A percentile compares a stretch with the other conserved stretches of the same genome.
Evolutionary conservation across 2,113 vertebrate genomes (phyloP).

Genomic region (Shinisaurus crocodilurus): DNA sequence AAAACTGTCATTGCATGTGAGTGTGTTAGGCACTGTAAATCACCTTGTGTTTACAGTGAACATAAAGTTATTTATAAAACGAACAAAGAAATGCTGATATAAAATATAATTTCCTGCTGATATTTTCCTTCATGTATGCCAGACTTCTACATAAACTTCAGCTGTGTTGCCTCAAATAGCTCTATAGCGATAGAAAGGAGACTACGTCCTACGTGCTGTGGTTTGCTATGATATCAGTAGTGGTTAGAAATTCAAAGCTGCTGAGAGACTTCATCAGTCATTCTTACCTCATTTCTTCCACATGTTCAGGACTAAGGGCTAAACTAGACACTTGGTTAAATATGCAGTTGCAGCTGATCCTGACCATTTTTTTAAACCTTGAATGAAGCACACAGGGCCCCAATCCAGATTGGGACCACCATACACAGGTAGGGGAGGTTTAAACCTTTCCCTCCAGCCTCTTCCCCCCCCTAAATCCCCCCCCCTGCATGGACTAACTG

Average conservation of each 20-base stretch:
- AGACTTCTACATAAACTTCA: slow-evolving; percentile 45
- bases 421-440: no score
- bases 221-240: slow-evolving; percentile 62
- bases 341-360: no score
- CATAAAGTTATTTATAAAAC: neutral
- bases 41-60: neutral
- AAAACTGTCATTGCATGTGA: neutral
- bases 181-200: slow-evolving; percentile 45
- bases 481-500: no score
- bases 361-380: no score
- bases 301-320: slow-evolving; percentile 8
- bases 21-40: slow-evolving; percentile 4
- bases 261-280: slow-evolving; percentile 68
- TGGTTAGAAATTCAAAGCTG: slow-evolving; percentile 65
- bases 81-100: slow-evolving; percentile 35
- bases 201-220: slow-evolving; percentile 56
- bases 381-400: no score
- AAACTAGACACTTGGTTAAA: no score
- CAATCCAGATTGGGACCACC: no score
- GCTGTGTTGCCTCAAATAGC: slow-evolving; percentile 43
- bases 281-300: slow-evolving; percentile 69
- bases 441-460: no score
- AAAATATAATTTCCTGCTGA: slow-evolving; percentile 4
- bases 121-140: slow-evolving; percentile 47
- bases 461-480: no score